These are phyloP conservation scores for Gryon sp. DNA, from an alignment of 1,140 invertebrate genomes.

Conservation along the genomic window DNA sequence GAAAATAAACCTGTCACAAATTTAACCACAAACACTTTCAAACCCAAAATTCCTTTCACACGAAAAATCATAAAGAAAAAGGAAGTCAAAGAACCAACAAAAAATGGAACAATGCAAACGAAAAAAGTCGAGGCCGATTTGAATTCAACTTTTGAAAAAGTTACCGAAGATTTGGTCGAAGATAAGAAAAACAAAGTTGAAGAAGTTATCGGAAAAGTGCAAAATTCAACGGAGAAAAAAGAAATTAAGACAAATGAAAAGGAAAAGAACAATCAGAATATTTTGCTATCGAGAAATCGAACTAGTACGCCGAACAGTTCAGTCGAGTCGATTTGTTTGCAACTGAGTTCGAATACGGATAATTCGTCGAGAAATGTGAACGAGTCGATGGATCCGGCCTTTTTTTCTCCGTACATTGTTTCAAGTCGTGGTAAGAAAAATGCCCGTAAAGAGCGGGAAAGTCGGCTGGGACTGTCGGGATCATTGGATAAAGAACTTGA, in stretches of 20 bases:
- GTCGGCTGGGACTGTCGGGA: constrained; percentile 64
- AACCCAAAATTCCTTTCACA: too few species aligned
- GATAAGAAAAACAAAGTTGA: too few species aligned
- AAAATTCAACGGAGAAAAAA: not conserved
- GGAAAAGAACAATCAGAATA: too few species aligned
- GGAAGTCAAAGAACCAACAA: not conserved
- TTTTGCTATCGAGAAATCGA: not conserved
- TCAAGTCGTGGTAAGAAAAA: constrained; percentile 76
- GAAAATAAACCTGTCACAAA: not conserved
- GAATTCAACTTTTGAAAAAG: constrained; percentile 29
- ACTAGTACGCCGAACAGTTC: constrained; percentile 4
- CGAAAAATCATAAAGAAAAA: too few species aligned
- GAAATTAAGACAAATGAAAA: too few species aligned
- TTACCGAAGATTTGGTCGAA: not conserved
- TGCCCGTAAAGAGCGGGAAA: constrained; percentile 73
- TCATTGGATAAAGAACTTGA: constrained; percentile 24
- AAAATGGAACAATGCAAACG: not conserved
- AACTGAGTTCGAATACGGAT: not conserved
- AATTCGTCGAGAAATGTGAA: constrained; percentile 2
- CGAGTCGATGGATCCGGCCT: constrained; percentile 35
- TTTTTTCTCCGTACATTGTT: constrained; percentile 70
- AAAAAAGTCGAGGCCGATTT: not conserved
- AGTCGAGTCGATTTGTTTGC: not conserved
- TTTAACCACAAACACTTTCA: not conserved
- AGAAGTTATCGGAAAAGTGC: not conserved